Evolutionary conservation across 2,797 vertebrate genomes (phyloP).

Genomic region (Diglossa cyanea): DNA sequence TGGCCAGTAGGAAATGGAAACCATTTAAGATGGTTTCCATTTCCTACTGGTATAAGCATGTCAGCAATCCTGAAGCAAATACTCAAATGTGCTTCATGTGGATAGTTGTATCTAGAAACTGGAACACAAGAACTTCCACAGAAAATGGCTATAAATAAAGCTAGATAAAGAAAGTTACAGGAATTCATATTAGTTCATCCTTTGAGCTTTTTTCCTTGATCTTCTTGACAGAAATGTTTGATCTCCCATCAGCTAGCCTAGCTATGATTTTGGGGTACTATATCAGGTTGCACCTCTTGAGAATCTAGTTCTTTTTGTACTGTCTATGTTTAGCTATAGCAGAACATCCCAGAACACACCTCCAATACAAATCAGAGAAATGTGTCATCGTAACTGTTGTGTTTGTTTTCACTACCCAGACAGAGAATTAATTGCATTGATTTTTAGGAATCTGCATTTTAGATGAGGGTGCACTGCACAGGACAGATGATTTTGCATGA

Average conservation of each 20-base stretch:
- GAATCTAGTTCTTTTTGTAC: neutral
- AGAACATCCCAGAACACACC: neutral
- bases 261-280: neutral
- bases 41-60: neutral
- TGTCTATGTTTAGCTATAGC: neutral
- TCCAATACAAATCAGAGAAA: neutral
- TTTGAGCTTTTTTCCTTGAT: neutral
- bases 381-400: neutral
- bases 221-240: neutral
- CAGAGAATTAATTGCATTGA: slow-evolving; percentile 6
- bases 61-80: neutral
- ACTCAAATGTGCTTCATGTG: neutral
- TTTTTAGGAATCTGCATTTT: slow-evolving; percentile 33
- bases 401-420: neutral
- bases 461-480: neutral
- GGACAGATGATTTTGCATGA: neutral
- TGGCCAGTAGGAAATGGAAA: neutral
- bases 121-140: neutral
- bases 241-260: neutral
- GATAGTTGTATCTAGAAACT: neutral
- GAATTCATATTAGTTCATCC: neutral
- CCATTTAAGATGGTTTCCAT: neutral
- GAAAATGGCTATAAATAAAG: neutral
- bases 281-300: neutral
- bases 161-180: neutral